Base-by-base conservation (phyloP, 2,113 vertebrate species). In the Lepus europaeus region DNA sequence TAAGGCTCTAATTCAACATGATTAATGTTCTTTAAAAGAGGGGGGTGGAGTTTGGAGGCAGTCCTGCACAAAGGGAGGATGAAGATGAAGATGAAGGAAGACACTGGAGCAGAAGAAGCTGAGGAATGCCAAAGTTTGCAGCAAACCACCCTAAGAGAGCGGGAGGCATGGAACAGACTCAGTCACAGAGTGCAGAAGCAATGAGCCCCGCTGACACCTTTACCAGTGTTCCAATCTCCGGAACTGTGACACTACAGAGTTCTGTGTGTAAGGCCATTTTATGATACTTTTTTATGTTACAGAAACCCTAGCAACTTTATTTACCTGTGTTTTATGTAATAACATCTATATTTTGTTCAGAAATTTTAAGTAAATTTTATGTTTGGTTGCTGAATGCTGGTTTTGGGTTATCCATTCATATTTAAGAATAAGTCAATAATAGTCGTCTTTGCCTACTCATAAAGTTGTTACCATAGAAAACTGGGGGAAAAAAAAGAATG, bases 21-120 rank as follows among this genome's bases (percentile, higher is more conserved):
- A 93, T 33, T 91, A 63, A 90, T 53, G 22, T 76, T n/a, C 68
- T 86, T 56, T 59, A 73, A 80, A 79, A 19, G 45, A 45, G 45
- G 45, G 45, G 33, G 20, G 36, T 9, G 39, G 87, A n/a, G 70
- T 87, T 70, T 66, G 33, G 79, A 92, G 66, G 59, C 39, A 87
- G 51, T 69, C 0, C 51, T 80, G 63, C 6, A 53, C 10, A 74
- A 63, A 87, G 7, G 33, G 49, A 76, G 45, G 77, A 64, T 63
- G 45, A 45, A 45, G 45, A 45, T 89, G 59, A 59, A 76, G 69
- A 13, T 19, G 22, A 85, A 90, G 22, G 64, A 64, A 94, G 56
- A 85, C 39, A 33, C 5, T 45, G 12, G 72, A 64, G 64, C 14
- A 85, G 25, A 39, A 64, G 74, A 39, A 72, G 63, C 9, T 25